Conservation (phyloP, 2,113 vertebrate species). For the Zosterops lateralis region DNA sequence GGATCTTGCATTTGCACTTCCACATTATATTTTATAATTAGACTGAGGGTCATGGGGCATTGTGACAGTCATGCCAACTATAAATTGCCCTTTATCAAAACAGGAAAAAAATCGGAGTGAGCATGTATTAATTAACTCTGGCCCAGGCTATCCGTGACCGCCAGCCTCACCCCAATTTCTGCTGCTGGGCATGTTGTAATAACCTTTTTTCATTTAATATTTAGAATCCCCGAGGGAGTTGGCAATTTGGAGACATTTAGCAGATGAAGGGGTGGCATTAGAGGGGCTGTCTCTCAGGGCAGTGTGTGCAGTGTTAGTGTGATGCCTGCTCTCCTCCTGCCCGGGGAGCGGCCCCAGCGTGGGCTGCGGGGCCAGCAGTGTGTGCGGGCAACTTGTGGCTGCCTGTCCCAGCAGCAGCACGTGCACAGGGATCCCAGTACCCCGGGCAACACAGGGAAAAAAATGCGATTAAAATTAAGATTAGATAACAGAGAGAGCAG, state of each 20-base stretch:
- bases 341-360: rapidly evolving
- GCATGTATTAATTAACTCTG: slow-evolving; percentile 50
- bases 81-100: slow-evolving; percentile 55
- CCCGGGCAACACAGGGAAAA: background rate
- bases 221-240: background rate
- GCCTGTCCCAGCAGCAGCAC: background rate
- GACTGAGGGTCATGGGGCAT: background rate
- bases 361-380: background rate
- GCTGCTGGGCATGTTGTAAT: background rate
- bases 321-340: background rate
- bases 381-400: background rate
- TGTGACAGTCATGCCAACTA: slow-evolving; percentile 20
- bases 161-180: slow-evolving; percentile 1
- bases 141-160: background rate
- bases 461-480: slow-evolving; percentile 24
- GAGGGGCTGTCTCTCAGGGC: background rate
- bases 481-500: slow-evolving; percentile 41
- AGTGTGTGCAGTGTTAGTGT: rapidly evolving
- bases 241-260: background rate
- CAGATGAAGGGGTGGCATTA: background rate
- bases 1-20: background rate
- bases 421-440: background rate
- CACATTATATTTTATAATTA: slow-evolving; percentile 27
- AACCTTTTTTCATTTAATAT: background rate
- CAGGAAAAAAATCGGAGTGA: background rate